A percentile compares a stretch with the other conserved stretches of the same genome.
Evolutionary conservation across 1,140 invertebrate genomes (phyloP).

Genomic region (Onthophagus taurus): DNA sequence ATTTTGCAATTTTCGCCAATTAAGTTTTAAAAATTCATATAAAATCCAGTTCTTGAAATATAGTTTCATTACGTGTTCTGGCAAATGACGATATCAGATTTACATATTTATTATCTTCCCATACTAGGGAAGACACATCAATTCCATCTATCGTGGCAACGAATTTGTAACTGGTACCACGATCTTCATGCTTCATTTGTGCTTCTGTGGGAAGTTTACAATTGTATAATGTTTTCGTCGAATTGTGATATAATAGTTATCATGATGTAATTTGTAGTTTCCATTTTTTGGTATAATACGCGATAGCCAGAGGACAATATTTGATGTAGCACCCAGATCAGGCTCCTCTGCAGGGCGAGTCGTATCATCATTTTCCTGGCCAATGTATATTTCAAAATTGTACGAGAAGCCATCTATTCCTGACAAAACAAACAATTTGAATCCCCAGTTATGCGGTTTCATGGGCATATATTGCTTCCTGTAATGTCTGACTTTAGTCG

Average conservation of each 20-base stretch:
- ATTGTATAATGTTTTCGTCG: too few relatives aligned
- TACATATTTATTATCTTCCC: slow-evolving; percentile 2
- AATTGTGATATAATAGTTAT: slow-evolving; percentile 6
- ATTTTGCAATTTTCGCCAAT: too few relatives aligned
- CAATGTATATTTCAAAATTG: too few relatives aligned
- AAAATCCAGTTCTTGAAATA: too few relatives aligned
- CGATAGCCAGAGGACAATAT: slow-evolving; percentile 14
- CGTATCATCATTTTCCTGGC: background rate
- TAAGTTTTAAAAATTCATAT: too few relatives aligned
- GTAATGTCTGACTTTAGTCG: background rate
- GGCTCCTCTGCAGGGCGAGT: too few relatives aligned
- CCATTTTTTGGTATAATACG: background rate
- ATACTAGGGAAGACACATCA: background rate
- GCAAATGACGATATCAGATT: background rate
- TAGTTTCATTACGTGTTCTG: background rate
- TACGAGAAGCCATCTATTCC: background rate
- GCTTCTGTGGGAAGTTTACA: slow-evolving; percentile 5
- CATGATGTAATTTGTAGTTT: slow-evolving; percentile 6
- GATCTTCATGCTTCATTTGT: background rate
- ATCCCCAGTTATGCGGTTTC: too few relatives aligned
- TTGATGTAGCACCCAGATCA: slow-evolving; percentile 13
- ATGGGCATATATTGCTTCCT: background rate
- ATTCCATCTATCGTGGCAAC: slow-evolving; percentile 2
- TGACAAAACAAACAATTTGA: background rate
- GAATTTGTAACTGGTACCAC: slow-evolving; percentile 38